Base-by-base conservation (phyloP, 2,888 invertebrate species). In the Listrodromus nycthemerus region DNA sequence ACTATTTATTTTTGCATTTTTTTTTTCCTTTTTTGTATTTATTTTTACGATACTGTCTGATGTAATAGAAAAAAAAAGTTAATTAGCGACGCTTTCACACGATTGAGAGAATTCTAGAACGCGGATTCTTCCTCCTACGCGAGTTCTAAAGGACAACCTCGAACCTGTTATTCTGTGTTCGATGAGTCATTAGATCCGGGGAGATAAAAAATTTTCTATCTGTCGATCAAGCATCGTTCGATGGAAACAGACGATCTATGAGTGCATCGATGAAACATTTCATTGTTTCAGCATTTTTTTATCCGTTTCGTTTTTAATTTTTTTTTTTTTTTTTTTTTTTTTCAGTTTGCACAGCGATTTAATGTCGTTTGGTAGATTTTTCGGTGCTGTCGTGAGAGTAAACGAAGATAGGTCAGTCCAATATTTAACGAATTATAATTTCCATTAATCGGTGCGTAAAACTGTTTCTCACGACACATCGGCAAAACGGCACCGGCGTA, bases 101-200 rank as follows among this genome's bases (percentile, higher is more conserved):
- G 21, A 13, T 8, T 37, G 33, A 21, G 3, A 16, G 63, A 75
- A 65, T 75, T 50, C 65, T 21, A 19, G 50, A 65, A 65, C 52
- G 65, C 74, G 52, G 63, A 75, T 75, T 45, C 33, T 73, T 65
- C 63, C 13, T 65, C 74, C 65, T 21, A 75, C 65, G 65, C 50
- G 48, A 37, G 2, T 63, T 65, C 52, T 65, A 65, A 75, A 75
- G 58, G 48, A 75, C 48, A 65, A 45, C 13, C 50, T 45, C 30
- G 30, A 45, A 48, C 30, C 74, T 19, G 45, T 19, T 63, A 74
- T 48, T 48, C 13, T 19, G n/a, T 33, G n/a, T 33, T 63, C 30
- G 61, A 63, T 19, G 27, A 30, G 48, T 55, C 48, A 48, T 24
- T 4, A 27, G 16, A 24, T 55, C 13, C 27, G 48, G n/a, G 3